These are phyloP conservation scores for Marisa cornuarietis DNA, from an alignment of 1,140 invertebrate species.

Conservation along the genomic window DNA sequence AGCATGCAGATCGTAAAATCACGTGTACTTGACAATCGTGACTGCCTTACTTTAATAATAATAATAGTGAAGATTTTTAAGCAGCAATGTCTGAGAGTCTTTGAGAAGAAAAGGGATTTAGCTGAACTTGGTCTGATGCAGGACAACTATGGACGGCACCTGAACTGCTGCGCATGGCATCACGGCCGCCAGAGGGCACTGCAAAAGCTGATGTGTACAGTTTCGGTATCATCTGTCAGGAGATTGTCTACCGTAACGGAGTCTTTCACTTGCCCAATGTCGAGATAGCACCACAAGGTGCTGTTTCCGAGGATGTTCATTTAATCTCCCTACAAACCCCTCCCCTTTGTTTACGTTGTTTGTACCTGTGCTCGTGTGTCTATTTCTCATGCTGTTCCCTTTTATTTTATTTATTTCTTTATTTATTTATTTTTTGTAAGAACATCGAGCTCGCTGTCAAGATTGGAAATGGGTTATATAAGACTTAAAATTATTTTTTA, in stretches of 20 bases:
- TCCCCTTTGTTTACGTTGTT: neutral
- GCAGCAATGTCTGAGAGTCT: too few relatives aligned
- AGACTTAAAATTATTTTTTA: too few relatives aligned
- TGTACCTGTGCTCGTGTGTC: neutral
- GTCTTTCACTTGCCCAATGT: slow-evolving; percentile 85
- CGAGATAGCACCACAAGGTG: slow-evolving; percentile 65
- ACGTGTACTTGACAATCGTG: too few relatives aligned
- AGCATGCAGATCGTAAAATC: too few relatives aligned
- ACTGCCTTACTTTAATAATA: too few relatives aligned
- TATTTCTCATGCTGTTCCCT: neutral
- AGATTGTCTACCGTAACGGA: slow-evolving; percentile 77
- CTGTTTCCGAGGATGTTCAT: slow-evolving; percentile 69
- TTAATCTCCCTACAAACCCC: too few relatives aligned
- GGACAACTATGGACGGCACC: slow-evolving; percentile 87
- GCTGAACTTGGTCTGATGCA: slow-evolving; percentile 25
- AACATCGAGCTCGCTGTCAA: too few relatives aligned
- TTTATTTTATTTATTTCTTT: too few relatives aligned
- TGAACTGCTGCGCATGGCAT: slow-evolving; percentile 76
- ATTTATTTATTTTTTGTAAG: too few relatives aligned
- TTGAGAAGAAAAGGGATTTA: neutral
- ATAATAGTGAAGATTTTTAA: too few relatives aligned
- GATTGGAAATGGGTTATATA: too few relatives aligned
- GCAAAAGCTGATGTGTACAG: slow-evolving; percentile 95
- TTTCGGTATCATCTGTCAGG: slow-evolving; percentile 95
- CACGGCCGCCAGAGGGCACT: slow-evolving; percentile 70